phyloP scores from a whole-genome alignment of 1,140 invertebrate species.

The Gonioctena quinquepunctata region DNA sequence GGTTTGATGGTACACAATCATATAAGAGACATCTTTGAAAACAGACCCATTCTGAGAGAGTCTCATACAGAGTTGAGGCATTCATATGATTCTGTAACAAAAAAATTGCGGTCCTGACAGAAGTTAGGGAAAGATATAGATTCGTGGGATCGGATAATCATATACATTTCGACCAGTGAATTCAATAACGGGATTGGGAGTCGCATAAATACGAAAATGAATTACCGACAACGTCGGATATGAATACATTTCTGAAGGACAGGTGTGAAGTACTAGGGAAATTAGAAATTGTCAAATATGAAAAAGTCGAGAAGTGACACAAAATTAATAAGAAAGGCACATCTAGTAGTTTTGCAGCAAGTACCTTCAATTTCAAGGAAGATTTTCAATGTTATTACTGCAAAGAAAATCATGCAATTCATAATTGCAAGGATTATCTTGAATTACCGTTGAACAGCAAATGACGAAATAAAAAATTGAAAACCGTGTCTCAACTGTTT shows the following conservation, averaged over 20 bases:
- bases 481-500: background rate
- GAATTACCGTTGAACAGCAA: background rate
- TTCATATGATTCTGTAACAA: background rate
- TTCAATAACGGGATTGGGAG: slow-evolving; percentile 17
- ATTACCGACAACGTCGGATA: slow-evolving; percentile 4
- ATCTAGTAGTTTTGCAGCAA: too few species aligned
- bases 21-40: slow-evolving; percentile 4
- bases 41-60: background rate
- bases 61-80: background rate
- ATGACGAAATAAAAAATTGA: background rate
- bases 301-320: background rate
- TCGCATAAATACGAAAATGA: background rate
- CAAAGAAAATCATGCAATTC: background rate
- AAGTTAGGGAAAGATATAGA: background rate
- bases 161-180: slow-evolving; percentile 1
- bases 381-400: background rate
- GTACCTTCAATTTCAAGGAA: too few species aligned
- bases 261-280: slow-evolving; percentile 7
- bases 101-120: background rate
- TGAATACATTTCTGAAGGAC: slow-evolving; percentile 1
- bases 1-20: slow-evolving; percentile 22
- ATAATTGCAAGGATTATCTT: background rate
- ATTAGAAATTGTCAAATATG: background rate
- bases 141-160: slow-evolving; percentile 10
- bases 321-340: too few species aligned